Evolutionary conservation across 2,797 vertebrate species (phyloP).

Genomic region (Tragelaphus eurycerus): DNA sequence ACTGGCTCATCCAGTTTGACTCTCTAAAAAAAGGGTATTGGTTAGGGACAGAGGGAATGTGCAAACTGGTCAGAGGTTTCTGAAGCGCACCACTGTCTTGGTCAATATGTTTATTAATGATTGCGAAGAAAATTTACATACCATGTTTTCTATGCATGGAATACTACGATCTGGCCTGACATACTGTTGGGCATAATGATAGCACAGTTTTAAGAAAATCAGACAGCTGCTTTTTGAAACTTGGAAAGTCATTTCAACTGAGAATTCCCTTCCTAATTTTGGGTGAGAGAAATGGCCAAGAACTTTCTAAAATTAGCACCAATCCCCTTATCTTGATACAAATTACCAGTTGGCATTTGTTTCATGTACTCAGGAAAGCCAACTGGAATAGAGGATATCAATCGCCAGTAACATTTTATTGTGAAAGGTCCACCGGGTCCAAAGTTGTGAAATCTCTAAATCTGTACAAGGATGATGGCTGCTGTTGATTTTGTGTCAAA

Average conservation of each 20-base stretch:
- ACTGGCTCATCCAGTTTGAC: not conserved
- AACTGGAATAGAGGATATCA: slow-evolving; percentile 20
- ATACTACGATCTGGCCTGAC: not conserved
- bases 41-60: not conserved
- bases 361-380: slow-evolving; percentile 13
- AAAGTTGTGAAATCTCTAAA: slow-evolving; percentile 4
- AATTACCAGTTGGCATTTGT: slow-evolving; percentile 61
- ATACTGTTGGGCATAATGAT: not conserved
- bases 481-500: not conserved
- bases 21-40: not conserved
- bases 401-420: slow-evolving; percentile 36
- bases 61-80: not conserved
- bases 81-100: not conserved
- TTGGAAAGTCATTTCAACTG: slow-evolving; percentile 41
- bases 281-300: slow-evolving; percentile 44
- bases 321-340: slow-evolving; percentile 26
- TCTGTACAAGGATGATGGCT: not conserved
- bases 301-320: slow-evolving; percentile 62
- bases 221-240: slow-evolving; percentile 22
- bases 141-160: not conserved
- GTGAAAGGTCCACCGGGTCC: slow-evolving; percentile 8
- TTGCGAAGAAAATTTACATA: not conserved
- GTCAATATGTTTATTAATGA: not conserved
- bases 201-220: slow-evolving; percentile 21
- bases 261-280: slow-evolving; percentile 53